Evolutionary conservation across 2,113 vertebrate genomes (phyloP).

Genomic region (Ictalurus punctatus): DNA sequence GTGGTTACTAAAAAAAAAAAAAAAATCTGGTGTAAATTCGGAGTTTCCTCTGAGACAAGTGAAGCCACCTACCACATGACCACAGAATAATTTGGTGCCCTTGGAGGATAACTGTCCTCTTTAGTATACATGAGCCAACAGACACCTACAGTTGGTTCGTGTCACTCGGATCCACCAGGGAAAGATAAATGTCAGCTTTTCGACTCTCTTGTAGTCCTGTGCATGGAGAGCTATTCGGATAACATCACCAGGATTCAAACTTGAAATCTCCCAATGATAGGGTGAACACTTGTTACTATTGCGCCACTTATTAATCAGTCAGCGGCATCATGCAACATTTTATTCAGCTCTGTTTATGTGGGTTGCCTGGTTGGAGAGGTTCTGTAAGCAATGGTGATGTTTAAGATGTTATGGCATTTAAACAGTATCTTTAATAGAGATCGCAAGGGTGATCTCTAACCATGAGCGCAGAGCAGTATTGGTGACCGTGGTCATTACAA

Average conservation of each 20-base stretch:
- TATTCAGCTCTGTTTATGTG: not conserved
- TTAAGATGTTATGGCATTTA: not conserved
- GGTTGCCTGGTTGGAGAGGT: not conserved
- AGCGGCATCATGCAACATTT: not conserved
- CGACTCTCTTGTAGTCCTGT: not conserved
- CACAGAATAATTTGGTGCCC: conserved; percentile 2
- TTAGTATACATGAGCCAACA: not conserved
- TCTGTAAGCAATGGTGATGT: not conserved
- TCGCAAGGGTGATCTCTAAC: not conserved
- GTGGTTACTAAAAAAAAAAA: not conserved
- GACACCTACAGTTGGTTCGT: conserved; percentile 11
- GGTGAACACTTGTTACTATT: not conserved
- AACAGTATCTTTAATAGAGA: not conserved
- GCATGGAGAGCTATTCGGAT: not conserved
- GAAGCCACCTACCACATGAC: not conserved
- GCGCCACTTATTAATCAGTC: not conserved
- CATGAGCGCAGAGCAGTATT: not conserved
- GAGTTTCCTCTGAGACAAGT: not conserved
- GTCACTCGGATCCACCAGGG: conserved; percentile 1
- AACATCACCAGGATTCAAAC: not conserved
- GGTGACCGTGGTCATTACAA: not conserved
- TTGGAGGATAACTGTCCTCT: conserved; percentile 4
- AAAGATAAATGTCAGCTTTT: not conserved
- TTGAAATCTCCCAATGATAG: not conserved
- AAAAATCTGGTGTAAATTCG: not conserved